These are phyloP conservation scores for Siphamia tubifer DNA, from an alignment of 2,113 vertebrate species.

Conservation along the genomic window DNA sequence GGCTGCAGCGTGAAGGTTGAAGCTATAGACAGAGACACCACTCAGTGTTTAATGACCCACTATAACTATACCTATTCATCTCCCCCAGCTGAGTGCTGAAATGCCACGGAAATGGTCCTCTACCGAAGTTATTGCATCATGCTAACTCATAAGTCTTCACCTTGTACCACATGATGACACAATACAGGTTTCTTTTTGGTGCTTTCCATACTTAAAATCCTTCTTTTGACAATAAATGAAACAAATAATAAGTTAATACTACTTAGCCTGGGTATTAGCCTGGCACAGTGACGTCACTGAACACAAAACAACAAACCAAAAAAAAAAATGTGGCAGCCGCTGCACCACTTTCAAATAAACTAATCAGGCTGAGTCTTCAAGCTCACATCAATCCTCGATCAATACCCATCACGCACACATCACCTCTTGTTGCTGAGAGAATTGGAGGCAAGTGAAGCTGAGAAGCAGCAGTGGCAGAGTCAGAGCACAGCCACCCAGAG, in stretches of 20 bases:
- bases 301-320: background rate
- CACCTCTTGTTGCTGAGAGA: slow-evolving; percentile 24
- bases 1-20: slow-evolving; percentile 72
- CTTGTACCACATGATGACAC: background rate
- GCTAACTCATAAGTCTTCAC: slow-evolving; percentile 34
- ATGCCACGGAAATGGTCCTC: slow-evolving; percentile 40
- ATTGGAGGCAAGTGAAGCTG: slow-evolving; percentile 45
- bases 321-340: background rate
- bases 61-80: slow-evolving; percentile 72
- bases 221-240: background rate
- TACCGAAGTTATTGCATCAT: slow-evolving; percentile 38
- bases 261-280: background rate
- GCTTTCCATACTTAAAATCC: slow-evolving; percentile 2
- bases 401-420: slow-evolving; percentile 45
- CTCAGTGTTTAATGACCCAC: slow-evolving; percentile 72
- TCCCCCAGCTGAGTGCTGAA: slow-evolving; percentile 48
- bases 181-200: slow-evolving; percentile 10
- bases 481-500: slow-evolving; percentile 69
- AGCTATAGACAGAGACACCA: slow-evolving; percentile 57
- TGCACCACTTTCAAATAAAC: slow-evolving; percentile 42
- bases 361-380: slow-evolving; percentile 53
- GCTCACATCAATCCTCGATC: slow-evolving; percentile 42
- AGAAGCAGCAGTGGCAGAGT: slow-evolving; percentile 45
- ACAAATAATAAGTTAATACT: background rate
- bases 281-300: background rate